These are phyloP conservation scores for Blastomussa wellsi DNA, from an alignment of 92 coral and sea anemone genomes.

Conservation along the genomic window DNA sequence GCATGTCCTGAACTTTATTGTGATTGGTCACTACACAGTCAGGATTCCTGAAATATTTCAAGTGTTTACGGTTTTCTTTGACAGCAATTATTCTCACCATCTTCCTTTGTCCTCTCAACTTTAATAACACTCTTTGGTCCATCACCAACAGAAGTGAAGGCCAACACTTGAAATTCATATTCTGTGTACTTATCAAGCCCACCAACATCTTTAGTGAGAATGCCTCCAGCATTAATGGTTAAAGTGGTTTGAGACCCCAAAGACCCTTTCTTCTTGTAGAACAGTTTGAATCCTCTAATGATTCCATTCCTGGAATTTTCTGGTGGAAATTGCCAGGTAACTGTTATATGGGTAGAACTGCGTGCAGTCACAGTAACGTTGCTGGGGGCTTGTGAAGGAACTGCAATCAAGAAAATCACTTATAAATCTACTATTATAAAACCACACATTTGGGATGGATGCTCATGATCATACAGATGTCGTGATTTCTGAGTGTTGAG, in stretches of 20 bases:
- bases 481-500: too few species aligned
- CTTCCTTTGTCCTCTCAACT: background rate
- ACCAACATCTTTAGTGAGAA: background rate
- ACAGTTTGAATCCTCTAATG: background rate
- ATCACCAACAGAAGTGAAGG: constrained; percentile 2
- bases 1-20: too few species aligned
- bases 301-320: background rate
- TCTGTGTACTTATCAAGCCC: constrained; percentile 13
- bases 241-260: background rate
- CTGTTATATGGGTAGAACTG: background rate
- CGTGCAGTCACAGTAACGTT: background rate
- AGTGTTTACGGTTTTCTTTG: too few species aligned
- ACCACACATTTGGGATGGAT: too few species aligned
- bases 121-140: background rate
- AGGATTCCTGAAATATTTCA: too few species aligned
- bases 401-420: background rate
- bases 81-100: background rate
- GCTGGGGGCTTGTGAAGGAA: background rate
- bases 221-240: background rate
- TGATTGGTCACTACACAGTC: too few species aligned
- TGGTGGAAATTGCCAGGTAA: too few species aligned
- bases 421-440: too few species aligned
- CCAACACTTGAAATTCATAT: constrained; percentile 11
- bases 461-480: too few species aligned
- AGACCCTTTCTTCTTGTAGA: background rate